These are phyloP conservation scores for Varroa destructor DNA, from an alignment of 1,140 invertebrate genomes.

Conservation along the genomic window DNA sequence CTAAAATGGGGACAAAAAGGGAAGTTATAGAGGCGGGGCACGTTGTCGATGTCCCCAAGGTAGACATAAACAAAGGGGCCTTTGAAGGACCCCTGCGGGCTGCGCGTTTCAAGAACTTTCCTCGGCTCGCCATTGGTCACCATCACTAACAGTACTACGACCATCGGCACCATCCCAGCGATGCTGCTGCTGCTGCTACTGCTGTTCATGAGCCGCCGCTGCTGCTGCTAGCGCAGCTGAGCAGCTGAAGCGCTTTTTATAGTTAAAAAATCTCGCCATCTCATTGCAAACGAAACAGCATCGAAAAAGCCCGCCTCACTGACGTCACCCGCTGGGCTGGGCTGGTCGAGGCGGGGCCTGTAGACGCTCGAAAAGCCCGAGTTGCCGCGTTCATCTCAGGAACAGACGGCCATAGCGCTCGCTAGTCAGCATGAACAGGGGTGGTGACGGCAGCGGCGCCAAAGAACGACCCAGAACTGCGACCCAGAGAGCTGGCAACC, in stretches of 20 bases:
- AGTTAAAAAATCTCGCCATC: conserved; percentile 25
- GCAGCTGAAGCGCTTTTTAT: conserved; percentile 11
- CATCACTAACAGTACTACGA: too few species aligned
- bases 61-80: conserved; percentile 27
- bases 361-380: too few species aligned
- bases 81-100: neutral
- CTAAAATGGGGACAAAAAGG: too few species aligned
- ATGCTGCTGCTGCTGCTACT: neutral
- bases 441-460: too few species aligned
- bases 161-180: too few species aligned
- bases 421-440: too few species aligned
- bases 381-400: too few species aligned
- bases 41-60: neutral
- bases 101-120: conserved; percentile 15
- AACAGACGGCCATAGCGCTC: too few species aligned
- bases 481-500: too few species aligned
- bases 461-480: too few species aligned
- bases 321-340: conserved; percentile 21
- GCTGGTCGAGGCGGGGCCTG: neutral
- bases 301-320: conserved; percentile 27
- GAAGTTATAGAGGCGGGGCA: too few species aligned
- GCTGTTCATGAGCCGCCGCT: neutral
- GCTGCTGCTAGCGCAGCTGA: neutral
- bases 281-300: neutral
- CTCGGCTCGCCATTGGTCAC: conserved; percentile 24